phyloP scores from a whole-genome alignment of 2,888 invertebrate species.

The Plutella xylostella region DNA sequence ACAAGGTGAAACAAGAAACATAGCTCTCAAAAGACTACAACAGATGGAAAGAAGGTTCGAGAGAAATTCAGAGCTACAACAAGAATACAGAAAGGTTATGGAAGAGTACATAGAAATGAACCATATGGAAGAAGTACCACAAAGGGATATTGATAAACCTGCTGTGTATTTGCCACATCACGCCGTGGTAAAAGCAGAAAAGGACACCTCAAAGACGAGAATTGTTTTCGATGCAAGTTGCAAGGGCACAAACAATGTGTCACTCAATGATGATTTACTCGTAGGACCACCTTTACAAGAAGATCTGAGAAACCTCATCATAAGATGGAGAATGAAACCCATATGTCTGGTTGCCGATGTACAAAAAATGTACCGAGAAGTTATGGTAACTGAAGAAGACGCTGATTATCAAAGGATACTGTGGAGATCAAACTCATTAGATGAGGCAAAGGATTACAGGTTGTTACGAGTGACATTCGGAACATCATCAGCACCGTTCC shows the following conservation, averaged over 20 bases:
- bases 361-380: constrained; percentile 25
- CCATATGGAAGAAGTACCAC: constrained; percentile 4
- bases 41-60: constrained; percentile 8
- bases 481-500: constrained; percentile 13
- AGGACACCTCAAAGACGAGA: constrained; percentile 14
- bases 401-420: constrained; percentile 20
- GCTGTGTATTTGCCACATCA: constrained; percentile 15
- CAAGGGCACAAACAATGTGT: constrained; percentile 9
- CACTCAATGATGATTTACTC: constrained; percentile 21
- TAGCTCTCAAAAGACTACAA: constrained; percentile 4
- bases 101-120: constrained; percentile 7
- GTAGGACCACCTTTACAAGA: constrained; percentile 21
- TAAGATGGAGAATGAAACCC: constrained; percentile 20
- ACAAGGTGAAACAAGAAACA: constrained; percentile 7
- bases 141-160: neutral
- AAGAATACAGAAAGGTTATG: constrained; percentile 9
- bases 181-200: constrained; percentile 13
- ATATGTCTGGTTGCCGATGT: constrained; percentile 22
- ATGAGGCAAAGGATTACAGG: constrained; percentile 8
- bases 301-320: constrained; percentile 21
- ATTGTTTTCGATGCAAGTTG: constrained; percentile 16
- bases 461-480: constrained; percentile 16
- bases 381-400: constrained; percentile 19
- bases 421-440: constrained; percentile 13
- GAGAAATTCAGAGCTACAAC: neutral